Base-by-base conservation (phyloP, 2,113 vertebrate genomes). In the Propithecus coquereli region DNA sequence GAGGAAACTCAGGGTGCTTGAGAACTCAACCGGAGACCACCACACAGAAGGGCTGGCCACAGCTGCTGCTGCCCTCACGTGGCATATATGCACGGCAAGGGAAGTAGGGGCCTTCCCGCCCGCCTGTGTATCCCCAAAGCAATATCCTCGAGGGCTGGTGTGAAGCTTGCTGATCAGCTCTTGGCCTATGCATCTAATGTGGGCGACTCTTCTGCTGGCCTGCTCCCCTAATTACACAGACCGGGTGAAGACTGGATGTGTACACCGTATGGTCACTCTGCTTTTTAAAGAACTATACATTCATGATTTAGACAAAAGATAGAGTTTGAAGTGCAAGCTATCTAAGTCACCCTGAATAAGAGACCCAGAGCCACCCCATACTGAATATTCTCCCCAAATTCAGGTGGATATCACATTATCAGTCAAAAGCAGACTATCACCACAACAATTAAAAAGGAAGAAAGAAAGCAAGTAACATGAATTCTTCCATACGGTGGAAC, bases 381-480 rank as follows among this genome's bases (percentile, higher is more conserved):
- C 30, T 59, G 87, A 27, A 94, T 63, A 47, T 57, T 81, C 37
- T 57, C 63, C 23, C n/a, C 40, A 79, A 83, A 85, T 66, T 54
- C 27, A 59, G 45, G 66, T 23, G 6, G 47, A 45, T 27, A 11
- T n/a, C 84, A 5, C 14, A 37, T 87, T 70, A 27, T 66, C 80
- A 84, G 40, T 61, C 34, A 59, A 63, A 71, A 84, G 45, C n/a
- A 71, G 79, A 92, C 10, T 25, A 74, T 61, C 22, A 74, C 8
- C 30, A 68, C 32, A 89, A 79, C 91, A 54, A 23, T 77, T 27
- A 52, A 87, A 74, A 85, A 27, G 9, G 70, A 93, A 71, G 25
- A 50, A 94, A 63, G 23, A 11, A 93, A 86, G 14, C 5, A 87
- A 94, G 45, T 37, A 54, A 61, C 10, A 74, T 10, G 18, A 61